These are phyloP conservation scores for Bursaphelenchus okinawaensis DNA, from an alignment of 2,888 invertebrate species.

Conservation along the genomic window DNA sequence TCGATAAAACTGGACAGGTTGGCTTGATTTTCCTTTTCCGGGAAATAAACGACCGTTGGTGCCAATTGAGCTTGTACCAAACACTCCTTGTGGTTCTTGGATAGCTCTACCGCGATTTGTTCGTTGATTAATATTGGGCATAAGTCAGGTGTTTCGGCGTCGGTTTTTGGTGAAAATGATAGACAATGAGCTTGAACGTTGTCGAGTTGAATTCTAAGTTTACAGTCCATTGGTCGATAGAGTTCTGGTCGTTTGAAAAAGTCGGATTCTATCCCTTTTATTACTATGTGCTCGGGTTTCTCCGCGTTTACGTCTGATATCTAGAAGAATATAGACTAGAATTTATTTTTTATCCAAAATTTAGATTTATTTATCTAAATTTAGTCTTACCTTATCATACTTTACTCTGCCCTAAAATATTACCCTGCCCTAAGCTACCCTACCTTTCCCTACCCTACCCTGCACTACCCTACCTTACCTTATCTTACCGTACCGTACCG, in stretches of 20 bases:
- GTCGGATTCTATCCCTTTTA: neutral
- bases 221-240: conserved; percentile 44
- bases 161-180: conserved; percentile 27
- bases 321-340: conserved; percentile 15
- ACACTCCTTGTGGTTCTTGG: conserved; percentile 84
- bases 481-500: too few relatives aligned
- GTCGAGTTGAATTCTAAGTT: conserved; percentile 65
- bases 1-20: neutral
- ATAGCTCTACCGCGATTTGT: conserved; percentile 85
- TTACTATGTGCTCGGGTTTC: neutral
- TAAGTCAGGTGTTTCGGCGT: conserved; percentile 1
- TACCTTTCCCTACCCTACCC: too few relatives aligned
- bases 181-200: conserved; percentile 81
- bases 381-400: too few relatives aligned
- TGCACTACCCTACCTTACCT: too few relatives aligned
- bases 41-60: conserved; percentile 71
- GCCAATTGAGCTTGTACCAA: conserved; percentile 76
- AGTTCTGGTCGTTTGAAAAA: conserved; percentile 24
- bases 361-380: too few relatives aligned
- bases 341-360: neutral
- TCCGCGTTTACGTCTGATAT: conserved; percentile 27
- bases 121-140: conserved; percentile 45
- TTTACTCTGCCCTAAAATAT: too few relatives aligned
- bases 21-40: conserved; percentile 1
- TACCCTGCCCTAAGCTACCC: too few relatives aligned